These are phyloP conservation scores for Nephrotoma guestfalica DNA, from an alignment of 2,888 invertebrate genomes.

Conservation along the genomic window DNA sequence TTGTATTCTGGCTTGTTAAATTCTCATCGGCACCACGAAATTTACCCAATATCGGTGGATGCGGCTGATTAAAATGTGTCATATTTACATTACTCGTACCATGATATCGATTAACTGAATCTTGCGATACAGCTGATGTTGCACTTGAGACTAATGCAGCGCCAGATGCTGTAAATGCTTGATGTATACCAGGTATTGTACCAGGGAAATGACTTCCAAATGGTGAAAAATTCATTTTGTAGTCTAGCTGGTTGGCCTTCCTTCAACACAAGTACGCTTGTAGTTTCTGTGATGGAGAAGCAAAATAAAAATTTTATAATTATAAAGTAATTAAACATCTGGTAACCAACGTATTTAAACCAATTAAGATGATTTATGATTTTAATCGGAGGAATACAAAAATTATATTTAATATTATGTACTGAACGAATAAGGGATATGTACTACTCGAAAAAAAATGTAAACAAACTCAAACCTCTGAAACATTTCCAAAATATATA, in stretches of 20 bases:
- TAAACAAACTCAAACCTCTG: background rate
- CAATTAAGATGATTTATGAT: background rate
- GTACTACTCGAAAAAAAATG: background rate
- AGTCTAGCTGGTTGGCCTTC: background rate
- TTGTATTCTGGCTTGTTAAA: conserved; percentile 18
- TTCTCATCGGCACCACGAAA: conserved; percentile 37
- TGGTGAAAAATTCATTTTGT: conserved; percentile 69
- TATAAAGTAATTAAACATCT: background rate
- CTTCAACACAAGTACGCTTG: background rate
- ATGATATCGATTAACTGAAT: conserved; percentile 24
- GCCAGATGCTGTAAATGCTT: conserved; percentile 48
- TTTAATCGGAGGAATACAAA: background rate
- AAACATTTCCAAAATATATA: background rate
- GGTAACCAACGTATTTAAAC: background rate
- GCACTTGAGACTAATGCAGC: conserved; percentile 41
- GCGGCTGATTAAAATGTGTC: conserved; percentile 40
- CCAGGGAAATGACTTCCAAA: conserved; percentile 68
- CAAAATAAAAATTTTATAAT: background rate
- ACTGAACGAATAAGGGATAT: background rate
- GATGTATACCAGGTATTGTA: conserved; percentile 66
- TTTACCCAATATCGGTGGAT: conserved; percentile 41
- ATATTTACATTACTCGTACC: conserved; percentile 23
- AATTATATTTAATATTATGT: background rate
- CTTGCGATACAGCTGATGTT: conserved; percentile 27
- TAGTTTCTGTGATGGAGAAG: background rate